Conservation (phyloP, 2,113 vertebrate genomes). For the Rhombomys opimus region DNA sequence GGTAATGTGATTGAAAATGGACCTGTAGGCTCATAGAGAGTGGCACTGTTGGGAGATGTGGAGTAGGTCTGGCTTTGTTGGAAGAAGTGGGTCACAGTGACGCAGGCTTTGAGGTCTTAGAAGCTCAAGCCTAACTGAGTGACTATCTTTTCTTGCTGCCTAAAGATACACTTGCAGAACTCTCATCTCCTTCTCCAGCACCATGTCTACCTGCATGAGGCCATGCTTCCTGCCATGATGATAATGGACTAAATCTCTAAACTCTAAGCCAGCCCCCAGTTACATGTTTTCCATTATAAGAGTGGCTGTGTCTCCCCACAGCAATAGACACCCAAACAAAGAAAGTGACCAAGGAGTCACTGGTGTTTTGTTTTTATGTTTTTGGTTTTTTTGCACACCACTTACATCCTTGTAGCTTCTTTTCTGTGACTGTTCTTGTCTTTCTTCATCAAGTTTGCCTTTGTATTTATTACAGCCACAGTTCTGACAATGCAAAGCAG, state of each 20-base stretch:
- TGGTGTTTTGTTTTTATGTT: not conserved
- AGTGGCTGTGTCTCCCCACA: not conserved
- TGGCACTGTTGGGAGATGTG: not conserved
- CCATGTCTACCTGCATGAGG: not conserved
- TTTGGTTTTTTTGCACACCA: not conserved
- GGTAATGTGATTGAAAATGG: not conserved
- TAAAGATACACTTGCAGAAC: not conserved
- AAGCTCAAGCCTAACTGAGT: not conserved
- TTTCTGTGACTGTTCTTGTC: not conserved
- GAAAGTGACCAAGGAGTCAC: not conserved
- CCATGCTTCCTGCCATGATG: not conserved
- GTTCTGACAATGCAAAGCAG: not conserved
- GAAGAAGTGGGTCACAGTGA: not conserved
- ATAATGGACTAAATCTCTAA: not conserved
- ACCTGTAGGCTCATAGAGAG: not conserved
- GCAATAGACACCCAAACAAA: not conserved
- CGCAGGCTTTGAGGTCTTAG: not conserved
- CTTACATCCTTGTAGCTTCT: not conserved
- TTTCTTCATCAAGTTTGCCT: not conserved
- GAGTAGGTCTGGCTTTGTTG: not conserved
- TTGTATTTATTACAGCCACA: not conserved
- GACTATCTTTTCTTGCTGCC: not conserved
- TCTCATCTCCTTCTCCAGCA: not conserved
- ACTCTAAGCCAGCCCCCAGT: not conserved
- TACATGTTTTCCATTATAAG: not conserved